Evolutionary conservation across 2,113 vertebrate genomes (phyloP).

Genomic region (Eurypyga helias): DNA sequence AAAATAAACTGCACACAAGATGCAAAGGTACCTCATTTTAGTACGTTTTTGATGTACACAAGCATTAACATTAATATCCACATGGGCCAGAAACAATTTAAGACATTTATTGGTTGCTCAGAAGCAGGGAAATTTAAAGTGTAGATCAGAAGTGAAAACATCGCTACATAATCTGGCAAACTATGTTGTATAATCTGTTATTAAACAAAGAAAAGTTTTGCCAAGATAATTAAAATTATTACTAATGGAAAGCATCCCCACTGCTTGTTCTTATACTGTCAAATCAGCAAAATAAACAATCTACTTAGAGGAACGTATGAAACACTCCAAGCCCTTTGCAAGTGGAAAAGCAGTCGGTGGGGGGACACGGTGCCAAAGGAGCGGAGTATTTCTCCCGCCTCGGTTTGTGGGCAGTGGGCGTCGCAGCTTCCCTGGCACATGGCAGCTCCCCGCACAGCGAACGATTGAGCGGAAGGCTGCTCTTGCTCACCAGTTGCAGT

Average conservation of each 20-base stretch:
- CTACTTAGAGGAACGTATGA: neutral
- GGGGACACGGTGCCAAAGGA: neutral
- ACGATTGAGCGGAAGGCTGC: neutral
- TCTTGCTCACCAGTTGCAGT: neutral
- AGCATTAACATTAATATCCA: neutral
- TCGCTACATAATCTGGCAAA: neutral
- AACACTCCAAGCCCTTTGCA: neutral
- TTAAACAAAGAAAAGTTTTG: neutral
- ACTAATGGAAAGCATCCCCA: neutral
- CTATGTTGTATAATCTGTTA: neutral
- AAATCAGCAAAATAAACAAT: neutral
- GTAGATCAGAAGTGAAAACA: neutral
- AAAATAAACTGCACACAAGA: neutral
- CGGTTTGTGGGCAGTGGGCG: accelerated
- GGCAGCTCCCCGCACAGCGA: neutral
- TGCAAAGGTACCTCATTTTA: neutral
- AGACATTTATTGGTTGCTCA: neutral
- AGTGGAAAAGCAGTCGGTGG: neutral
- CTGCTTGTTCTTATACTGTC: neutral
- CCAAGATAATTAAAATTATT: neutral
- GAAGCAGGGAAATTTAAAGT: neutral
- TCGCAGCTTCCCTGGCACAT: neutral
- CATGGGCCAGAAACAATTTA: neutral
- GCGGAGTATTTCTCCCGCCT: neutral
- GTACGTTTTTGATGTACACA: neutral